phyloP scores from a whole-genome alignment of 2,797 vertebrate genomes.

The Erpetoichthys calabaricus region DNA sequence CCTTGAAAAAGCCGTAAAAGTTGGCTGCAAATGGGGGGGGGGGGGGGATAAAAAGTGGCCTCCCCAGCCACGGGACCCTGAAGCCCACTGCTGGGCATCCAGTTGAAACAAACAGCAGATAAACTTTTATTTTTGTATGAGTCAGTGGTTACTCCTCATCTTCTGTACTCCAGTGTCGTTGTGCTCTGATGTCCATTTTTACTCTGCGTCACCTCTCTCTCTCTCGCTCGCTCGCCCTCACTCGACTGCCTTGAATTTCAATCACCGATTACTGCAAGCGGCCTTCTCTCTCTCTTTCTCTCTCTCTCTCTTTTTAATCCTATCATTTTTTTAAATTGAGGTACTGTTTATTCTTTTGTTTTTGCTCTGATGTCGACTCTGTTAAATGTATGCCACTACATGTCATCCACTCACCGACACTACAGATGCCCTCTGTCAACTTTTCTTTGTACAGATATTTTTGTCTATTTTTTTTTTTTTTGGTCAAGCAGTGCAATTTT shows the following conservation, averaged over 20 bases:
- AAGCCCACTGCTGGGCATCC: too few species aligned
- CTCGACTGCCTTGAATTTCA: slow-evolving; percentile 44
- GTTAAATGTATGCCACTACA: slow-evolving; percentile 49
- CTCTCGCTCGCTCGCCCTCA: slow-evolving; percentile 36
- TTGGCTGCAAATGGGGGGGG: neutral
- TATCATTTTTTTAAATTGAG: slow-evolving; percentile 29
- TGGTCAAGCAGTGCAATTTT: slow-evolving; percentile 40
- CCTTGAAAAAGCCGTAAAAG: neutral
- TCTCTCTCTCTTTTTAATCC: too few species aligned
- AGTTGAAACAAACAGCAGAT: slow-evolving; percentile 7
- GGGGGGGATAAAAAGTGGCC: neutral
- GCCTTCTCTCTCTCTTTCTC: slow-evolving; percentile 33
- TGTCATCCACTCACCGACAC: slow-evolving; percentile 29
- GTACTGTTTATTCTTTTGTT: slow-evolving; percentile 31
- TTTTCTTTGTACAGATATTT: slow-evolving; percentile 47
- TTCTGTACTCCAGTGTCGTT: slow-evolving; percentile 12
- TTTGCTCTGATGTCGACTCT: slow-evolving; percentile 10
- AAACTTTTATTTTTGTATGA: slow-evolving; percentile 20
- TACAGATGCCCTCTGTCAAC: slow-evolving; percentile 33
- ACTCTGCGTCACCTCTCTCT: slow-evolving; percentile 24
- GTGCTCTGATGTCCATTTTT: slow-evolving; percentile 18
- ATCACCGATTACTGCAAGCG: slow-evolving; percentile 43
- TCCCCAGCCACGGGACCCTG: too few species aligned
- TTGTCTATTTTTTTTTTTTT: slow-evolving; percentile 20
- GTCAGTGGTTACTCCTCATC: slow-evolving; percentile 12